These are phyloP conservation scores for Otocyon megalotis DNA, from an alignment of 2,113 vertebrate species.

Conservation along the genomic window DNA sequence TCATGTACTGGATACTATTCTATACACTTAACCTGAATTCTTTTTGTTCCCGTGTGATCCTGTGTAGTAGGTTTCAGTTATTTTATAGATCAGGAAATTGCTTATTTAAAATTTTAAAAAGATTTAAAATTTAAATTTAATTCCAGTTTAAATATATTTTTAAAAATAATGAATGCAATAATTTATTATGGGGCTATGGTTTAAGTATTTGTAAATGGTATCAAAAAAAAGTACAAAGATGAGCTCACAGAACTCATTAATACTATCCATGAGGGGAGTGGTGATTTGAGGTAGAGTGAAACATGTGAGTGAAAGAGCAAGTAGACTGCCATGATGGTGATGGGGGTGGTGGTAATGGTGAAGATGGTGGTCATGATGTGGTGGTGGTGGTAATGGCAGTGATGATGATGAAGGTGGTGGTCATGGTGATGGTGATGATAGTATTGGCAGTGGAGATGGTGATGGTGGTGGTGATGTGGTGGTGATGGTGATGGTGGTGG, in stretches of 20 bases:
- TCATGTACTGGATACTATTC: background rate
- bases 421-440: background rate
- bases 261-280: background rate
- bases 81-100: background rate
- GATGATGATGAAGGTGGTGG: background rate
- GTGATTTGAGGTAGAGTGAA: no score
- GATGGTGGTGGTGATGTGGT: background rate
- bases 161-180: background rate
- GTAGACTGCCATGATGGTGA: background rate
- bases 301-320: background rate
- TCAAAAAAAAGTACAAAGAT: background rate
- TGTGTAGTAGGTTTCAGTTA: background rate
- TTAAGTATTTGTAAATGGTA: background rate
- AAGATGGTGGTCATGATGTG: background rate
- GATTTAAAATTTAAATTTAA: background rate
- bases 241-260: no score
- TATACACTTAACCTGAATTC: background rate
- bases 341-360: background rate
- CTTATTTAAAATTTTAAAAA: background rate
- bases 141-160: background rate
- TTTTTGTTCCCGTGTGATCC: background rate
- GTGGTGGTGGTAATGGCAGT: background rate
- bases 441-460: rapidly evolving
- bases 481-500: background rate
- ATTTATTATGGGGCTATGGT: background rate